Evolutionary conservation across 2,888 invertebrate genomes (phyloP), one percentile per base, ranked within the genome.

Genomic region (Nudaria mundana): DNA sequence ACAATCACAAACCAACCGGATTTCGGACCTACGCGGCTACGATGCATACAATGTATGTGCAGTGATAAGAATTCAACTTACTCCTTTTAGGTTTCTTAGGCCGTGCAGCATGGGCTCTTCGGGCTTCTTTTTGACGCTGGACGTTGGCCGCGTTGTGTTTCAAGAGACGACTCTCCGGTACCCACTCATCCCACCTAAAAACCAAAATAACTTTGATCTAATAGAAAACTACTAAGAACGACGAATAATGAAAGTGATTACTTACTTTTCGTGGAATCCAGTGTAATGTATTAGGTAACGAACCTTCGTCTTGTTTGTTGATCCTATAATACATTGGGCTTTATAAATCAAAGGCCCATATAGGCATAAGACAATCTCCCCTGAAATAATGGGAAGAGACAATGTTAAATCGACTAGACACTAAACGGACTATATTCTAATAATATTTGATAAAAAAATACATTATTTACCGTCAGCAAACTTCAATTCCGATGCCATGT

Each of bases 241-340:
- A 4, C 3, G 5, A 4, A 18, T 18, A 5, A 18, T 18, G 5
- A 18, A 20, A 5, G 2, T 20, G 8, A 20, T 8, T 37, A 80
- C 91, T 87, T 90, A 98, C 97, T 97, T 98, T 90, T 98, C 98
- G 75, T 97, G 98, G 98, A 98, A 98, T 2, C 98, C 98, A 55
- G 97, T 97, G 78, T 98, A 98, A 81, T 98, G 98, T 52, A 98
- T 97, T 44, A 96, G 93, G 82, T 98, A 98, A 70, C 95, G 93
- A 5, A 96, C 91, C 78, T 94, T 93, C 78, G 97, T 97, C 59
- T 97, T 97, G 76, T 96, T 96, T 2, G 93, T 92, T 37, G 93
- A 92, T 52, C 93, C 92, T 83, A 96, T 97, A 15, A 98, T 90
- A 71, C 97, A 97, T 92, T 98, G 98, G 23, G 98, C 98, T 90